Percentiles rank a stretch among this genome's conserved stretches.
Conservation (phyloP, 2,113 vertebrate genomes). For the Gavialis gangeticus region DNA sequence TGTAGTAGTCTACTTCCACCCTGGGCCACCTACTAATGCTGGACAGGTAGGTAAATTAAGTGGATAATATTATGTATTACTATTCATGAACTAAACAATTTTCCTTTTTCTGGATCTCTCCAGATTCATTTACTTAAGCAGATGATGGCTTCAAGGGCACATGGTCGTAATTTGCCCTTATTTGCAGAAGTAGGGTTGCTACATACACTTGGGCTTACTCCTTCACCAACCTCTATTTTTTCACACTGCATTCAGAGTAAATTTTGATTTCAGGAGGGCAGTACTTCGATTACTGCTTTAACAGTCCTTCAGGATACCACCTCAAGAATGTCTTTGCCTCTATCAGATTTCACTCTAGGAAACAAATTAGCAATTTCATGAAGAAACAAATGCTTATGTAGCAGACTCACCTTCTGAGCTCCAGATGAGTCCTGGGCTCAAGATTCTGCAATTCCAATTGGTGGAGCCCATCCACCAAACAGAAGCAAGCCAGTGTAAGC, state of each 20-base stretch:
- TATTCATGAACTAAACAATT: not conserved
- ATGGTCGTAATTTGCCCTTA: not conserved
- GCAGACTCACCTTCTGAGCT: too few species aligned
- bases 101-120: not conserved
- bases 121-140: not conserved
- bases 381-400: not conserved
- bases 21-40: not conserved
- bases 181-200: not conserved
- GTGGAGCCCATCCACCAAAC: too few species aligned
- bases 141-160: not conserved
- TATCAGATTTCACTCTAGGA: not conserved
- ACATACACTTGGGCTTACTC: not conserved
- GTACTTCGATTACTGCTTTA: not conserved
- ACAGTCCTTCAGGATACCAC: not conserved
- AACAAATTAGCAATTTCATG: not conserved
- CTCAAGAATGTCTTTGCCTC: not conserved
- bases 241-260: not conserved
- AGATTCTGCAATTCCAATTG: too few species aligned
- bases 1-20: not conserved
- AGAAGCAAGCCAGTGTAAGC: too few species aligned
- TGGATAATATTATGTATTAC: not conserved
- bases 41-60: not conserved
- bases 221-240: not conserved
- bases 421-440: too few species aligned
- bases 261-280: not conserved